phyloP scores from a whole-genome alignment of 2,113 vertebrate species.

The Megalops atlanticus region DNA sequence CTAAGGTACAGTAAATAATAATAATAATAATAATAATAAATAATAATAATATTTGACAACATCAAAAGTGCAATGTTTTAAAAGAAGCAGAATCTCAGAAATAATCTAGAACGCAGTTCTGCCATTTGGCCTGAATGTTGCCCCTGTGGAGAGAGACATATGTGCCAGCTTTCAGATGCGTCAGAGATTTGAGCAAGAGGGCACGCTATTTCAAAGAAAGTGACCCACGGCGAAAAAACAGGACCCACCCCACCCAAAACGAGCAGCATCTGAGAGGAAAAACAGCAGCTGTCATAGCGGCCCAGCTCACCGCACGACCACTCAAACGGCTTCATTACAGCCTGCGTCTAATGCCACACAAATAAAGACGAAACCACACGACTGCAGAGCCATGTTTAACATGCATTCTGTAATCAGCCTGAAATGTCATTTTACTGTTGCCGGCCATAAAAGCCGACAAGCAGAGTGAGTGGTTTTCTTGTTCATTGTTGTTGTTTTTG shows the following conservation, averaged over 20 bases:
- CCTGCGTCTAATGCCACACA: too few relatives aligned
- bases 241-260: not conserved
- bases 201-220: not conserved
- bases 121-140: not conserved
- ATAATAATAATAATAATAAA: too few relatives aligned
- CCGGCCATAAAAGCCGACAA: too few relatives aligned
- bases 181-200: not conserved
- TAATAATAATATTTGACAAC: too few relatives aligned
- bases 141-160: not conserved
- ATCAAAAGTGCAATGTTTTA: too few relatives aligned
- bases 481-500: too few relatives aligned
- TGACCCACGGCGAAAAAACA: not conserved
- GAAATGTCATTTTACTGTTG: too few relatives aligned
- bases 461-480: too few relatives aligned
- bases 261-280: conserved; percentile 8
- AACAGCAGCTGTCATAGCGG: conserved; percentile 19
- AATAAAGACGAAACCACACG: too few relatives aligned
- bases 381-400: too few relatives aligned
- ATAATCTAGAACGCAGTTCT: not conserved
- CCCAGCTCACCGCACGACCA: conserved; percentile 21
- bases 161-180: not conserved
- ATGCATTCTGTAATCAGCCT: too few relatives aligned
- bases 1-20: too few relatives aligned
- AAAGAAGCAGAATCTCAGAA: not conserved
- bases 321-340: conserved; percentile 42